Conservation (phyloP, 2,113 vertebrate genomes). For the Hucho hucho region DNA sequence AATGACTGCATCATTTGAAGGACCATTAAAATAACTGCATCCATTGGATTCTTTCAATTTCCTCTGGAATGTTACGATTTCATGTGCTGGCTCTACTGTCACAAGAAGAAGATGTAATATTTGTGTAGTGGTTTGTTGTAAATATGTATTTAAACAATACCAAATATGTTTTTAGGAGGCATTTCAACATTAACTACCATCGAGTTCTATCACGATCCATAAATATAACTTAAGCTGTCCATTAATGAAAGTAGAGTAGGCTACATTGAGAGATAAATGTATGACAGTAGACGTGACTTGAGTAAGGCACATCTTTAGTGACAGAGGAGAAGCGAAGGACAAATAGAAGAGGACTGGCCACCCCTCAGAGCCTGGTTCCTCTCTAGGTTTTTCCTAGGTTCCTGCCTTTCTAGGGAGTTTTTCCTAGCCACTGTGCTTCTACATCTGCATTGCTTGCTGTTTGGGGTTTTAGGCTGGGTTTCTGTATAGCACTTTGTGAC, state of each 20-base stretch:
- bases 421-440: too few relatives aligned
- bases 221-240: constrained; percentile 1
- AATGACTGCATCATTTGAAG: constrained; percentile 7
- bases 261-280: constrained; percentile 11
- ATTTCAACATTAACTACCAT: constrained; percentile 22
- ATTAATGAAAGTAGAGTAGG: constrained; percentile 10
- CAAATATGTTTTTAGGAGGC: constrained; percentile 46
- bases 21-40: constrained; percentile 18
- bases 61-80: constrained; percentile 41
- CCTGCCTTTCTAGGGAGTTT: too few relatives aligned
- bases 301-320: not conserved
- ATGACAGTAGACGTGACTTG: not conserved
- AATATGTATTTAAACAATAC: constrained; percentile 69
- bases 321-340: constrained; percentile 5
- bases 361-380: too few relatives aligned
- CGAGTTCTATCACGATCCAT: constrained; percentile 12
- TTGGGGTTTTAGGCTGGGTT: too few relatives aligned
- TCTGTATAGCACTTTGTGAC: too few relatives aligned
- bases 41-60: constrained; percentile 31
- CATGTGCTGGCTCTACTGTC: constrained; percentile 74
- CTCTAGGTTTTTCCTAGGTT: too few relatives aligned
- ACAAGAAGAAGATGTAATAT: constrained; percentile 50
- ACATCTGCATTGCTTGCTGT: too few relatives aligned
- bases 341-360: not conserved
- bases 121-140: constrained; percentile 62